phyloP scores from a whole-genome alignment of 2,113 vertebrate genomes.

The Sinocyclocheilus maitianheensis region DNA sequence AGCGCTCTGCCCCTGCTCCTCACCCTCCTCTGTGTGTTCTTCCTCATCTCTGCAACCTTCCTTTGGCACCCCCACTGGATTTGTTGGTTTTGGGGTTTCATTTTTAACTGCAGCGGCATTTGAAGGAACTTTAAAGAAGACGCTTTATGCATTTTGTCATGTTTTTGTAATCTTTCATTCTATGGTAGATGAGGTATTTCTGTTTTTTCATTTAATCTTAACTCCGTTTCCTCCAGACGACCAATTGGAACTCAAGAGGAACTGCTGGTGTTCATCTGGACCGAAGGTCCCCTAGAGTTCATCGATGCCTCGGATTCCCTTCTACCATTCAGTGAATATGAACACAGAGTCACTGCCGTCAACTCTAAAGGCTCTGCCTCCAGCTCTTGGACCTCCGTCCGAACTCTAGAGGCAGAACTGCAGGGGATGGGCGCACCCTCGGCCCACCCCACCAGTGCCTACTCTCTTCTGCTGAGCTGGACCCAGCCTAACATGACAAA shows the following conservation, averaged over 20 bases:
- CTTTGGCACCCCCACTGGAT: slow-evolving; percentile 6
- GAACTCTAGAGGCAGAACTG: slow-evolving; percentile 82
- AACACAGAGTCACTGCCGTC: slow-evolving; percentile 79
- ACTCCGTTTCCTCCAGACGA: slow-evolving; percentile 70
- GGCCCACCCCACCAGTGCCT: slow-evolving; percentile 75
- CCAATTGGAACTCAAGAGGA: slow-evolving; percentile 75
- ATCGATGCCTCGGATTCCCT: slow-evolving; percentile 77
- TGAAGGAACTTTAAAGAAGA: background rate
- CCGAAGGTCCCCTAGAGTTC: slow-evolving; percentile 81
- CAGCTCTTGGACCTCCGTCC: slow-evolving; percentile 79
- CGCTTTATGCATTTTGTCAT: background rate
- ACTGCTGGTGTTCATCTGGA: slow-evolving; percentile 84
- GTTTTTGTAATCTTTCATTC: background rate
- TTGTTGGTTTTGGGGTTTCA: slow-evolving; percentile 5
- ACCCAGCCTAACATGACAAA: slow-evolving; percentile 79
- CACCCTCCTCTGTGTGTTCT: slow-evolving; percentile 33
- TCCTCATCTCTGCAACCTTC: background rate
- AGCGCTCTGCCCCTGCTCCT: slow-evolving; percentile 7
- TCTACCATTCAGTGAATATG: slow-evolving; percentile 81
- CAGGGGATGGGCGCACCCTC: slow-evolving; percentile 75
- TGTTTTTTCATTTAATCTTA: background rate
- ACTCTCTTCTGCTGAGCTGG: slow-evolving; percentile 85
- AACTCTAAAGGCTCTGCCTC: slow-evolving; percentile 81
- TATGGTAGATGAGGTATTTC: background rate
- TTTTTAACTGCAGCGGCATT: background rate